A percentile compares a stretch with the other conserved stretches of the same genome.
Evolutionary conservation across 2,113 vertebrate genomes (phyloP).

Genomic region (Ameiurus melas): DNA sequence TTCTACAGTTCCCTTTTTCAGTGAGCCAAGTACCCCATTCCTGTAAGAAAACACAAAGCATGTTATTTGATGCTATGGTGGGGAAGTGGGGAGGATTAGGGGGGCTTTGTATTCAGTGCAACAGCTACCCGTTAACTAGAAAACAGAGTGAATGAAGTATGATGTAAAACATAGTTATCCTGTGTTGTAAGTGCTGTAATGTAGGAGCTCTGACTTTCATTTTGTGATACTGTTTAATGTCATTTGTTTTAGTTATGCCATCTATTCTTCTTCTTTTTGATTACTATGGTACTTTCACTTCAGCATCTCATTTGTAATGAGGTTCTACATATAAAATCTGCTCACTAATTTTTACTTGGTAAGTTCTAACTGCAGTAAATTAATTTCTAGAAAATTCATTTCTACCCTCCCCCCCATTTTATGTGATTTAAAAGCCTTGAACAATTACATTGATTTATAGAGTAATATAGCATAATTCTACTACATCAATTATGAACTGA

Average conservation of each 20-base stretch:
- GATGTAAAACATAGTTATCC: not conserved
- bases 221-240: not conserved
- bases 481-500: too few species aligned
- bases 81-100: too few species aligned
- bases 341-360: too few species aligned
- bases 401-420: too few species aligned
- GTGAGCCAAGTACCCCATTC: not conserved
- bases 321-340: not conserved
- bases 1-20: not conserved
- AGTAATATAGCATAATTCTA: too few species aligned
- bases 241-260: not conserved
- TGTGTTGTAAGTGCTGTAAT: not conserved
- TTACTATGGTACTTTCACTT: not conserved
- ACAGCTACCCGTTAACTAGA: not conserved
- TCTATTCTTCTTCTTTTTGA: not conserved
- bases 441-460: too few species aligned
- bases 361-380: too few species aligned
- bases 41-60: not conserved
- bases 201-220: not conserved
- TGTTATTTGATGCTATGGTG: not conserved
- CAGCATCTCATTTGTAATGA: not conserved
- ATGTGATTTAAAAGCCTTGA: too few species aligned
- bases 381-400: too few species aligned
- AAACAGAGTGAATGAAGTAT: not conserved
- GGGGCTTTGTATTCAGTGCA: too few species aligned